phyloP scores from a whole-genome alignment of 2,113 vertebrate genomes.

The Beaufortia kweichowensis region DNA sequence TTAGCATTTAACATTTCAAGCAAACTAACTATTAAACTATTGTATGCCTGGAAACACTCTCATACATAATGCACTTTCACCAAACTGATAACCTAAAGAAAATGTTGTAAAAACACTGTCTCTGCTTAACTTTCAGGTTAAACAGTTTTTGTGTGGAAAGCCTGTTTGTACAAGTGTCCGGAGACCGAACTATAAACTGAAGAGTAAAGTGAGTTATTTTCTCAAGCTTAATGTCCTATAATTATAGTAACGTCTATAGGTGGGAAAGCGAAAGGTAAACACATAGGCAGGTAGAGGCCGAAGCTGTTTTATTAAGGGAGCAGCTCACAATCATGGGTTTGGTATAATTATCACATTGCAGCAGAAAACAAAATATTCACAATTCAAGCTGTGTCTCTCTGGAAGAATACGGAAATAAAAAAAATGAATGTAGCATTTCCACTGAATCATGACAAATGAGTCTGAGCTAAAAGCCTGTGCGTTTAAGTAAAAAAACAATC shows the following conservation, averaged over 20 bases:
- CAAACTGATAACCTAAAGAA: too few relatives aligned
- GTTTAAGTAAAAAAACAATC: conserved; percentile 1
- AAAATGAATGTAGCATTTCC: conserved; percentile 9
- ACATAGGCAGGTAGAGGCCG: background rate
- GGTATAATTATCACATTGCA: background rate
- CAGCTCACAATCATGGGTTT: conserved; percentile 11
- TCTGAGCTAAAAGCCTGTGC: background rate
- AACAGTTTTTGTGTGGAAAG: background rate
- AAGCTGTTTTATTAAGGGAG: background rate
- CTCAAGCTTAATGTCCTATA: background rate
- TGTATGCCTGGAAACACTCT: background rate
- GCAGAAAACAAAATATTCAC: background rate
- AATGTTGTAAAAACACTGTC: too few relatives aligned
- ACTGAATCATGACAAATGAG: background rate
- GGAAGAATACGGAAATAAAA: background rate
- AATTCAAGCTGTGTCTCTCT: background rate
- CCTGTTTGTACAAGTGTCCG: background rate
- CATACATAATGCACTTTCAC: too few relatives aligned
- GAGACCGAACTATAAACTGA: background rate
- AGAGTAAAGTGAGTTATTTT: background rate
- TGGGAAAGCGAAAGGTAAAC: background rate
- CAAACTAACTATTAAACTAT: too few relatives aligned
- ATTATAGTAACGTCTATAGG: background rate
- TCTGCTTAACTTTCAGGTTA: background rate
- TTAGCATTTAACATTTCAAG: too few relatives aligned